These are phyloP conservation scores for Drosophila nr. perissopoda DNA, from an alignment of 2,888 invertebrate genomes.

Conservation along the genomic window DNA sequence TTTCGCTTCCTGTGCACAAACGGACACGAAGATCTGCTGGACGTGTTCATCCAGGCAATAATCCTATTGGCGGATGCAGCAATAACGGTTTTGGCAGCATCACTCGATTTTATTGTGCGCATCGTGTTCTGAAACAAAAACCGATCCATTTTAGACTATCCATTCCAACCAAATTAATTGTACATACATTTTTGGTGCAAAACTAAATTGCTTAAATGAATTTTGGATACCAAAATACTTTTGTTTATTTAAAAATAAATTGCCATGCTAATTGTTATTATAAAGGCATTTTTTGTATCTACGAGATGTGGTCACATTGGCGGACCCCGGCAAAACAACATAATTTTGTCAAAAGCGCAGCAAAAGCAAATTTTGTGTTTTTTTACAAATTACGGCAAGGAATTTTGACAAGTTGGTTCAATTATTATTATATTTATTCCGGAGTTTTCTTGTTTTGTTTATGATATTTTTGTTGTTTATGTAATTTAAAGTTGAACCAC, in stretches of 20 bases:
- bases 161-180: conserved; percentile 24
- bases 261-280: neutral
- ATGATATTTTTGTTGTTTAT: neutral
- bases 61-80: neutral
- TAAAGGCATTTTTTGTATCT: conserved; percentile 14
- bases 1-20: conserved; percentile 28
- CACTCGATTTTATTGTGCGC: neutral
- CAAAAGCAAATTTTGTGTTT: neutral
- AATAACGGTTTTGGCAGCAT: conserved; percentile 6
- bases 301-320: conserved; percentile 36
- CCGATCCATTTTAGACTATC: neutral
- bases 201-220: conserved; percentile 1
- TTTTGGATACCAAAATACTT: neutral
- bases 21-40: conserved; percentile 16
- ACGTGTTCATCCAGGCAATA: conserved; percentile 2
- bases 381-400: neutral
- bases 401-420: neutral
- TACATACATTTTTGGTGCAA: neutral
- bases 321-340: conserved; percentile 20
- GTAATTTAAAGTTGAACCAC: conserved; percentile 40
- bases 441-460: neutral
- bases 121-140: neutral
- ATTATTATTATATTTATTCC: neutral
- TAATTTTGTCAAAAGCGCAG: neutral
- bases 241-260: conserved; percentile 3